phyloP scores from a whole-genome alignment of 1,140 invertebrate genomes.

The Drosophila serrata region DNA sequence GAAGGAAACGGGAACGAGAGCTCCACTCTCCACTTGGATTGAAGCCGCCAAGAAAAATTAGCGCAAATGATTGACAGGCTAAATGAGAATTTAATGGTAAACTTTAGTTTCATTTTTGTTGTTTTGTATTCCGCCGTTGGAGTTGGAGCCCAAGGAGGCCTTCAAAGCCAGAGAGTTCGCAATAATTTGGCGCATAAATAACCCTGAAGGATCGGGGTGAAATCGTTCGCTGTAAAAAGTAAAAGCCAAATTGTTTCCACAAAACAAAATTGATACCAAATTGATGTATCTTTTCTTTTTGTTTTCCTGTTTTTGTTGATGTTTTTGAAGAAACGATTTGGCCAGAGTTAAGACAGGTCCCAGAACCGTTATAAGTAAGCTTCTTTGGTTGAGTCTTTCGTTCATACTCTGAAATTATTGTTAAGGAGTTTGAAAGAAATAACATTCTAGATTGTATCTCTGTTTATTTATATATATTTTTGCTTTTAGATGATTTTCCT shows the following conservation, averaged over 20 bases:
- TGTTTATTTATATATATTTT: not conserved
- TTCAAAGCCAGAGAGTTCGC: slow-evolving; percentile 28
- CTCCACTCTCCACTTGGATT: slow-evolving; percentile 34
- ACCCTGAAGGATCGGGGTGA: slow-evolving; percentile 35
- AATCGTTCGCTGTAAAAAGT: slow-evolving; percentile 66
- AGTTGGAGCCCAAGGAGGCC: slow-evolving; percentile 11
- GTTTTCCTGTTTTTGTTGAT: slow-evolving; percentile 10
- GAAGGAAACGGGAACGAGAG: slow-evolving; percentile 11
- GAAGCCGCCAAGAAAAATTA: slow-evolving; percentile 75
- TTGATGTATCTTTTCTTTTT: slow-evolving; percentile 58
- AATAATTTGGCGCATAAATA: slow-evolving; percentile 69
- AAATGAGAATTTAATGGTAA: slow-evolving; percentile 84
- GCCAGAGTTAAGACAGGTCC: slow-evolving; percentile 7
- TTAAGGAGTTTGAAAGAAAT: no score
- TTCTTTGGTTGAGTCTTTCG: not conserved
- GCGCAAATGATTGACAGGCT: slow-evolving; percentile 84
- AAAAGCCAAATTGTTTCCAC: slow-evolving; percentile 64
- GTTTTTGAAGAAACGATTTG: slow-evolving; percentile 54
- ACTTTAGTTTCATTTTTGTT: slow-evolving; percentile 52
- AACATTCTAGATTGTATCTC: not conserved
- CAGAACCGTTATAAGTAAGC: slow-evolving; percentile 46
- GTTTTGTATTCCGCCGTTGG: slow-evolving; percentile 2
- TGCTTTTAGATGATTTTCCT: not conserved
- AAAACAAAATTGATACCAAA: slow-evolving; percentile 76
- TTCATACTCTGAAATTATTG: no score